phyloP scores from a whole-genome alignment of 2,113 vertebrate genomes.

The Triplophysa dalaica region DNA sequence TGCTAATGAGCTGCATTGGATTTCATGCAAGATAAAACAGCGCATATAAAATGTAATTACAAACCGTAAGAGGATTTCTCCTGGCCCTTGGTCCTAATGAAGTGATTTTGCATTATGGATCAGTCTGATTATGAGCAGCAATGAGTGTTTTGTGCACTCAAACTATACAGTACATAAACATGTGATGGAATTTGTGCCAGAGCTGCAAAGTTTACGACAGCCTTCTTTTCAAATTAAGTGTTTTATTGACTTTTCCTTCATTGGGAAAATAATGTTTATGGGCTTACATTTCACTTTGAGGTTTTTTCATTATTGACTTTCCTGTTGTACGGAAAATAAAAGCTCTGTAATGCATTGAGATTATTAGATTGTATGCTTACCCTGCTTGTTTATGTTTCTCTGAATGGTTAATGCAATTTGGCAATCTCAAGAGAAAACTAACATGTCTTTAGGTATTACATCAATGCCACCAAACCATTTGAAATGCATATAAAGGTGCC shows the following conservation, averaged over 20 bases:
- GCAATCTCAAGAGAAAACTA: no score
- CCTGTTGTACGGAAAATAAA: slow-evolving; percentile 12
- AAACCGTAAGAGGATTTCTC: slow-evolving; percentile 1
- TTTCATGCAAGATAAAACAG: slow-evolving; percentile 24
- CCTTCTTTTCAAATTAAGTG: slow-evolving; percentile 26
- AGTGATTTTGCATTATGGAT: slow-evolving; percentile 27
- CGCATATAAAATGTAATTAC: slow-evolving; percentile 8
- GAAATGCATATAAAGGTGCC: no score
- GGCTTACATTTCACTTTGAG: slow-evolving; percentile 15
- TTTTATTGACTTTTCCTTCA: slow-evolving; percentile 34
- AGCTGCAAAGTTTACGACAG: background rate
- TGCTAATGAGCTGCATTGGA: slow-evolving; percentile 20
- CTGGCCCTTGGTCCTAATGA: slow-evolving; percentile 36
- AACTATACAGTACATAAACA: background rate
- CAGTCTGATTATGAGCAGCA: slow-evolving; percentile 34
- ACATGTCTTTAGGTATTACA: no score
- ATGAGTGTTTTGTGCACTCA: slow-evolving; percentile 10
- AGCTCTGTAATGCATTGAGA: background rate
- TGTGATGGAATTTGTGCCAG: background rate
- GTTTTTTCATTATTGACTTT: slow-evolving; percentile 22
- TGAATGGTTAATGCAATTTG: background rate
- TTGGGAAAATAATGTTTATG: slow-evolving; percentile 1
- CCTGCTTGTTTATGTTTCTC: background rate
- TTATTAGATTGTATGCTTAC: background rate
- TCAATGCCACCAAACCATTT: no score